Percentiles rank a stretch among this genome's conserved stretches.
These are phyloP conservation scores for Oryctes rhinoceros DNA, from an alignment of 1,140 invertebrate species.

Conservation along the genomic window DNA sequence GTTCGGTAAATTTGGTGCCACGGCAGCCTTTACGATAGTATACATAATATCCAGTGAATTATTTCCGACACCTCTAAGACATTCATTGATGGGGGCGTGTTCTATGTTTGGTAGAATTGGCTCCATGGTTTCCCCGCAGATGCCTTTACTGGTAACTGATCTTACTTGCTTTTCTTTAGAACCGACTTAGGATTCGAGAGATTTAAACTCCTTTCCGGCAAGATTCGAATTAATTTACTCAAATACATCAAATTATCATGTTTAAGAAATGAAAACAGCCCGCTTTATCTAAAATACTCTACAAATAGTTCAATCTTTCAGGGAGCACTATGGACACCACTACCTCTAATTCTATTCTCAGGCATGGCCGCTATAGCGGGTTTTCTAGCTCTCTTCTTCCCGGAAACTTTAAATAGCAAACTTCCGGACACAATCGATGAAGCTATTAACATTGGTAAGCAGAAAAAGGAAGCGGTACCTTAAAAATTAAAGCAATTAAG, in stretches of 20 bases:
- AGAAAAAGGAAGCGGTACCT: neutral
- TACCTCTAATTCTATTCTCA: conserved; percentile 75
- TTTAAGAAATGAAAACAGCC: neutral
- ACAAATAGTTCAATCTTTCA: conserved; percentile 45
- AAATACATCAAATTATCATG: neutral
- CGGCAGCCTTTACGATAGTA: conserved; percentile 73
- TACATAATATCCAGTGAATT: conserved; percentile 78
- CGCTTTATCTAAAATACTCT: too few relatives aligned
- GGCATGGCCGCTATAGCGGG: conserved; percentile 70
- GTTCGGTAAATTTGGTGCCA: conserved; percentile 77
- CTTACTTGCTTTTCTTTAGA: neutral
- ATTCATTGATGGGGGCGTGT: conserved; percentile 72
- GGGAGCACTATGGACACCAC: conserved; percentile 54
- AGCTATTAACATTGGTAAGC: conserved; percentile 68
- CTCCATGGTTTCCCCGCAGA: conserved; percentile 77
- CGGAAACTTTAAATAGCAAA: conserved; percentile 73
- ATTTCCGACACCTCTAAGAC: conserved; percentile 74
- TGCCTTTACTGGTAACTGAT: conserved; percentile 69
- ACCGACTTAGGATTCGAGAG: too few relatives aligned
- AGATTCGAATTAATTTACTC: too few relatives aligned
- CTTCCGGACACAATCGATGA: conserved; percentile 76
- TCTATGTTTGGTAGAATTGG: conserved; percentile 78
- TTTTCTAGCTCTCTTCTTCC: conserved; percentile 69
- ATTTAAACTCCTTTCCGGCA: too few relatives aligned
- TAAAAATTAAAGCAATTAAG: neutral